Percentiles rank a stretch among this genome's conserved stretches.
phyloP scores from a whole-genome alignment of 2,888 invertebrate genomes.

The Andrena haemorrhoa region DNA sequence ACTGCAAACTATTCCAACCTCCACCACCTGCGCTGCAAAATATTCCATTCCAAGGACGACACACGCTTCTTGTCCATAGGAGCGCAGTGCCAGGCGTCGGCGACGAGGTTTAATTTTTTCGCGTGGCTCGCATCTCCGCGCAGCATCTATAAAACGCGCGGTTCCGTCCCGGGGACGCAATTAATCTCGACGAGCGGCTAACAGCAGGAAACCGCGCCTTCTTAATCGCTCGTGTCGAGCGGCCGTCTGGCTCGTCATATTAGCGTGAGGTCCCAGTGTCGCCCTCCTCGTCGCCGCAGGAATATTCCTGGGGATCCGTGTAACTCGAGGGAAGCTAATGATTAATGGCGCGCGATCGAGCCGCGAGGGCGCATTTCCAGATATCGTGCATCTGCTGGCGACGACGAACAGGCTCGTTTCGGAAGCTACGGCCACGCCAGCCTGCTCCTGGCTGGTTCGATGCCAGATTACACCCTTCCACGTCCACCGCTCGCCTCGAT shows the following conservation, averaged over 20 bases:
- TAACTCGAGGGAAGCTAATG: conserved; percentile 44
- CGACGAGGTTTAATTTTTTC: conserved; percentile 20
- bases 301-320: conserved; percentile 54
- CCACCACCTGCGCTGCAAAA: too few relatives aligned
- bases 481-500: background rate
- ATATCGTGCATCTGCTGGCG: conserved; percentile 36
- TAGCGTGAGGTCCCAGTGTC: conserved; percentile 28
- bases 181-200: conserved; percentile 56
- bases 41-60: background rate
- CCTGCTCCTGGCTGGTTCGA: conserved; percentile 2
- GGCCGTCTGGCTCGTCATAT: conserved; percentile 37
- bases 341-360: conserved; percentile 55
- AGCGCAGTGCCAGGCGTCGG: background rate
- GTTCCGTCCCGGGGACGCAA: conserved; percentile 45
- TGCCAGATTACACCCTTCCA: background rate
- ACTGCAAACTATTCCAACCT: too few relatives aligned
- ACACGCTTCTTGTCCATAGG: too few relatives aligned
- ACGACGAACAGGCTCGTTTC: background rate
- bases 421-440: background rate
- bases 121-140: conserved; percentile 26
- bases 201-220: conserved; percentile 66
- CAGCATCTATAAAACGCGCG: conserved; percentile 31
- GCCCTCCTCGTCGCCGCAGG: conserved; percentile 21
- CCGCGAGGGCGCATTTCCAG: conserved; percentile 54
- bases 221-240: conserved; percentile 56